A percentile compares a stretch with the other conserved stretches of the same genome.
phyloP scores from a whole-genome alignment of 92 coral and sea anemone species.

The Parazoanthus darwini region DNA sequence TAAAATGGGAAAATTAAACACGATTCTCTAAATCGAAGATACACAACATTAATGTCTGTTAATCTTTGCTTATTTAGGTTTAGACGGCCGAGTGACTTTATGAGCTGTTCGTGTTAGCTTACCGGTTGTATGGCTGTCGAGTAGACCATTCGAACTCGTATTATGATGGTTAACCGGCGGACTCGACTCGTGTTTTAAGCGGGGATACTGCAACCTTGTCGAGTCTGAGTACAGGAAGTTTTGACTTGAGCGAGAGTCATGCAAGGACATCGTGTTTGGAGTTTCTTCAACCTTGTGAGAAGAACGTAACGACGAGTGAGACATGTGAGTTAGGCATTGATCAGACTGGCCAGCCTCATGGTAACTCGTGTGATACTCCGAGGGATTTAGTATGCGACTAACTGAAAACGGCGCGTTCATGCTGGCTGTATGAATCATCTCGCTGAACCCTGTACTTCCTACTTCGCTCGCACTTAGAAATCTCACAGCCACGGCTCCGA shows the following conservation, averaged over 20 bases:
- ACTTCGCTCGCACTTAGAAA: slow-evolving; percentile 55
- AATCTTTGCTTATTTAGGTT: slow-evolving; percentile 41
- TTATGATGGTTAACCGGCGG: slow-evolving; percentile 64
- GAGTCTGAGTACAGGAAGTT: slow-evolving; percentile 78
- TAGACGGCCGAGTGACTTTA: slow-evolving; percentile 39
- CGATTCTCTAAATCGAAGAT: slow-evolving; percentile 71
- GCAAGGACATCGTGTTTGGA: slow-evolving; percentile 84
- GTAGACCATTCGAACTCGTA: slow-evolving; percentile 80
- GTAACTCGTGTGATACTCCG: slow-evolving; percentile 87
- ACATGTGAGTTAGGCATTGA: slow-evolving; percentile 82
- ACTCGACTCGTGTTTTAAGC: slow-evolving; percentile 75
- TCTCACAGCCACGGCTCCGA: slow-evolving; percentile 71
- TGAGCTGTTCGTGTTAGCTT: slow-evolving; percentile 45
- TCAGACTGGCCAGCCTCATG: slow-evolving; percentile 86
- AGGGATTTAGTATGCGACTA: slow-evolving; percentile 81
- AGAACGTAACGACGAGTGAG: slow-evolving; percentile 61
- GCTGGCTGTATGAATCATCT: slow-evolving; percentile 93
- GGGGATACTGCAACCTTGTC: slow-evolving; percentile 80
- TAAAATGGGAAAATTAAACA: slow-evolving; percentile 88
- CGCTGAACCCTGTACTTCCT: slow-evolving; percentile 38
- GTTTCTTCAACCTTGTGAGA: slow-evolving; percentile 88
- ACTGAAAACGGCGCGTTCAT: slow-evolving; percentile 98
- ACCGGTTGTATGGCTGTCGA: slow-evolving; percentile 83
- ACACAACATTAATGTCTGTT: slow-evolving; percentile 64
- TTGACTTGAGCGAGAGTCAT: slow-evolving; percentile 61